phyloP scores from a whole-genome alignment of 2,888 invertebrate genomes.

The Tenthredo amoena region DNA sequence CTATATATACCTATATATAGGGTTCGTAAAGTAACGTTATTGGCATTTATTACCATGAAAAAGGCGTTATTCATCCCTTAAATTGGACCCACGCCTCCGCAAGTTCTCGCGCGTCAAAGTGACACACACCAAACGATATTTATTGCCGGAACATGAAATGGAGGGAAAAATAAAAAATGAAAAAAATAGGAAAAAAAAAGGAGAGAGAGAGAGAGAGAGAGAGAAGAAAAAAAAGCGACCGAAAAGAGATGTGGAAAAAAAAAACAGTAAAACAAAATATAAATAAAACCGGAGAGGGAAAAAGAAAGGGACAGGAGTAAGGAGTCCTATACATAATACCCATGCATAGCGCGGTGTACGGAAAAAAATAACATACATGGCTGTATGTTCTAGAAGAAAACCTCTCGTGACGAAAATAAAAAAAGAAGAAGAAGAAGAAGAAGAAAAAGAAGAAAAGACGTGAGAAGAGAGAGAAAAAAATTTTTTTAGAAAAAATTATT shows the following conservation, averaged over 20 bases:
- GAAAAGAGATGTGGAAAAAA: background rate
- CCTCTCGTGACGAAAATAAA: too few relatives aligned
- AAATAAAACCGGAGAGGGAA: background rate
- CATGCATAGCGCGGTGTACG: too few relatives aligned
- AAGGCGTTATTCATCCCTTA: slow-evolving; percentile 47
- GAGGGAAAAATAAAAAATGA: background rate
- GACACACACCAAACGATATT: slow-evolving; percentile 42
- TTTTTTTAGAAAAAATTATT: too few relatives aligned
- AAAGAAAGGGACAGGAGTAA: background rate
- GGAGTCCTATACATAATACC: too few relatives aligned
- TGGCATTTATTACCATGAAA: slow-evolving; percentile 47
- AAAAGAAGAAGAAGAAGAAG: too few relatives aligned
- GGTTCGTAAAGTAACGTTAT: slow-evolving; percentile 6
- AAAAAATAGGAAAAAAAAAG: background rate
- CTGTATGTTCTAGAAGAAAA: too few relatives aligned
- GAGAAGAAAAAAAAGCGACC: background rate
- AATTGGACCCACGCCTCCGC: slow-evolving; percentile 34
- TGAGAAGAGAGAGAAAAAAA: too few relatives aligned
- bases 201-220: background rate
- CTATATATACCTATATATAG: too few relatives aligned
- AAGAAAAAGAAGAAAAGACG: too few relatives aligned
- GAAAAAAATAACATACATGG: too few relatives aligned
- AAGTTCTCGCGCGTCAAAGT: slow-evolving; percentile 25
- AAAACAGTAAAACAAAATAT: background rate
- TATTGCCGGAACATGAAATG: slow-evolving; percentile 5